These are phyloP conservation scores for Notamacropus eugenii DNA, from an alignment of 2,797 vertebrate species.

Conservation along the genomic window DNA sequence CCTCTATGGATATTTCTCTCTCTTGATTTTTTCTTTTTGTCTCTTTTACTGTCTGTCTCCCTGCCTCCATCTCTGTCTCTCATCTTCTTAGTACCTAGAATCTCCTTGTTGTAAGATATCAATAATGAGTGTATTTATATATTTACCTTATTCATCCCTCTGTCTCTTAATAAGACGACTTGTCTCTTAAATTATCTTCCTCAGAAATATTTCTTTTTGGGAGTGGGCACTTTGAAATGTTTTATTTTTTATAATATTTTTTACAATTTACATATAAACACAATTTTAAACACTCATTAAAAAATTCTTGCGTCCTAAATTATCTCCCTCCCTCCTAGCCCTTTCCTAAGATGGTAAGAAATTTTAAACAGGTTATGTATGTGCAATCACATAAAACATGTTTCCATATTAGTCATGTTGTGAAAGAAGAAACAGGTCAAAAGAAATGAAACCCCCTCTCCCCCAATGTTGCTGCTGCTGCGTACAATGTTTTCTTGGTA, in stretches of 20 bases:
- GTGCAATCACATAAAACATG: neutral
- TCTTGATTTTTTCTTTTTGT: neutral
- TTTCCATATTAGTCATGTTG: neutral
- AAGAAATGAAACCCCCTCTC: neutral
- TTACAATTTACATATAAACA: neutral
- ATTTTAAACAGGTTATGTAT: neutral
- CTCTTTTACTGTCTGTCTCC: neutral
- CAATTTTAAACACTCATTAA: neutral
- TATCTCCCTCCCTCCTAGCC: neutral
- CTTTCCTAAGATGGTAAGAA: neutral
- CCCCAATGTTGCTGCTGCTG: neutral
- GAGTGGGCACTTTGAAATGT: neutral
- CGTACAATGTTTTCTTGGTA: neutral
- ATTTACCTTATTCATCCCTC: neutral
- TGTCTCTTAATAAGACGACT: neutral
- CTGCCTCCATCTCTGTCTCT: neutral
- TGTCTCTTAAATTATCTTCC: neutral
- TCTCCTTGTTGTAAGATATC: neutral
- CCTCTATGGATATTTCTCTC: neutral
- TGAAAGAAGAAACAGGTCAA: neutral
- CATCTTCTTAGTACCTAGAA: neutral
- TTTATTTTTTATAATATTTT: neutral
- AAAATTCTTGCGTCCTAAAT: neutral
- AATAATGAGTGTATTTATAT: neutral
- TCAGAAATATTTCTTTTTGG: neutral